phyloP scores from a whole-genome alignment of 2,797 vertebrate genomes.

The Antennarius maculatus region DNA sequence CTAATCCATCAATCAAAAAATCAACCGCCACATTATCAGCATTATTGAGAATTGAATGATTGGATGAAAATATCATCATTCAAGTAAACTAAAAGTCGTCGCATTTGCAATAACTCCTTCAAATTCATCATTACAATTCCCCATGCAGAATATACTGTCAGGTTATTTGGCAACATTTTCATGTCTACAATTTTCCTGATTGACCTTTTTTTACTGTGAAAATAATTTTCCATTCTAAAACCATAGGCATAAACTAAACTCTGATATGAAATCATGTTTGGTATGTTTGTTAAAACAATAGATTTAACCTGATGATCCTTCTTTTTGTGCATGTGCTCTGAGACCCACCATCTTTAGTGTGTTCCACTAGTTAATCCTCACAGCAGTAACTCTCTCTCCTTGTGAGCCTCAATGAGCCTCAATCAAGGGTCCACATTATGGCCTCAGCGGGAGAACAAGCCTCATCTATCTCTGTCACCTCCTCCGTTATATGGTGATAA shows the following conservation, averaged over 20 bases:
- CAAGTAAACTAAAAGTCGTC: too few relatives aligned
- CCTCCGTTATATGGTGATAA: constrained; percentile 55
- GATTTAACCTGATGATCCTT: not conserved
- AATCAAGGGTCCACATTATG: constrained; percentile 61
- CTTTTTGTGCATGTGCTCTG: not conserved
- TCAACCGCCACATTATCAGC: too few relatives aligned
- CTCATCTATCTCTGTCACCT: constrained; percentile 63
- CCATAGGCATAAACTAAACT: not conserved
- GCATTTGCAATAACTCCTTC: not conserved
- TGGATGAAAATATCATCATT: too few relatives aligned
- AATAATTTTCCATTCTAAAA: too few relatives aligned
- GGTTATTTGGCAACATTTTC: too few relatives aligned
- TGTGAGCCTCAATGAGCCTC: constrained; percentile 50
- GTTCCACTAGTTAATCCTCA: constrained; percentile 47
- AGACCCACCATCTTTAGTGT: constrained; percentile 23
- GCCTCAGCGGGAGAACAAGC: constrained; percentile 56
- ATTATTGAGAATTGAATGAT: too few relatives aligned
- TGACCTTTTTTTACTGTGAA: not conserved
- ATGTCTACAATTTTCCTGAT: too few relatives aligned
- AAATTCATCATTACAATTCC: not conserved
- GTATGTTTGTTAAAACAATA: not conserved
- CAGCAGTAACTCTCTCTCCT: constrained; percentile 48
- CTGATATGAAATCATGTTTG: not conserved
- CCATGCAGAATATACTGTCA: too few relatives aligned
- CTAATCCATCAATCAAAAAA: too few relatives aligned